These are phyloP conservation scores for Herpailurus yagouaroundi DNA, from an alignment of 2,113 vertebrate genomes.

Conservation along the genomic window DNA sequence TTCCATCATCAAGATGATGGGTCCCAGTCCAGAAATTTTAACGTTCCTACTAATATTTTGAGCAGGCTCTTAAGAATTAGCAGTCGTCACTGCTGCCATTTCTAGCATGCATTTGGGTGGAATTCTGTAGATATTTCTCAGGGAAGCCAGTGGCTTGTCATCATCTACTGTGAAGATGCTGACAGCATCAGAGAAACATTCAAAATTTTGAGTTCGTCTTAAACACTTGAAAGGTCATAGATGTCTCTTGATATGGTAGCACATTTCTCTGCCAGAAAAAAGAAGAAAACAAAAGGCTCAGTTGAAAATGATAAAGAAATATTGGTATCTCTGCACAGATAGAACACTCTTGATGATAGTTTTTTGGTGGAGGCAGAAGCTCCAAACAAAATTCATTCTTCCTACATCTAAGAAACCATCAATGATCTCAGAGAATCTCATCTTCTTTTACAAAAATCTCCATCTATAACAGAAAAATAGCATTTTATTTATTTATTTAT, in stretches of 20 bases:
- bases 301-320: conserved; percentile 14
- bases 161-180: not conserved
- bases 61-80: not conserved
- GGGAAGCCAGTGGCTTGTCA: not conserved
- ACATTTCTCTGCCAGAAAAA: conserved; percentile 24
- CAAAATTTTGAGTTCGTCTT: conserved; percentile 31
- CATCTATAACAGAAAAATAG: not conserved
- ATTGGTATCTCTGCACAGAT: not conserved
- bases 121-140: conserved; percentile 15
- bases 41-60: not conserved
- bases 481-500: not conserved
- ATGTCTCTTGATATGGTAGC: conserved; percentile 30
- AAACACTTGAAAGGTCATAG: conserved; percentile 36
- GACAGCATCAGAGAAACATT: conserved; percentile 49
- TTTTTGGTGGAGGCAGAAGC: conserved; percentile 9
- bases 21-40: not conserved
- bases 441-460: not conserved
- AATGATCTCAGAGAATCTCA: not conserved
- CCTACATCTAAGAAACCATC: not conserved
- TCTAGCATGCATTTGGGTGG: not conserved
- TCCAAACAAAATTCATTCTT: not conserved
- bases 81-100: not conserved
- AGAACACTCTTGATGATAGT: not conserved
- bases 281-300: not conserved
- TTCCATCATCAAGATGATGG: not conserved